phyloP scores from a whole-genome alignment of 2,113 vertebrate species.

The Silurus glanis region DNA sequence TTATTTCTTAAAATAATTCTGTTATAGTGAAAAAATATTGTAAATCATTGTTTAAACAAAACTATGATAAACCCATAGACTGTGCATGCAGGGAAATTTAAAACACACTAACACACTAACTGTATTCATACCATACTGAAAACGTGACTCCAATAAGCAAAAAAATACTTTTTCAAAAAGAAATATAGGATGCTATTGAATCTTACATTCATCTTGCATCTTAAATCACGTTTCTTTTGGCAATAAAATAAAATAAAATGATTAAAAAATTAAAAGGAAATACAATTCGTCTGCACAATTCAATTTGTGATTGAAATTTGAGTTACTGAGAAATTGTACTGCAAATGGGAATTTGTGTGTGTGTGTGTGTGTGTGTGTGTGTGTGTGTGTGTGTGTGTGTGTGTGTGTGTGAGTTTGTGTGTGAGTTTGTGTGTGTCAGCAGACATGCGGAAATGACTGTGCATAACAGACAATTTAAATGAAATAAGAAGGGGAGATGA shows the following conservation, averaged over 20 bases:
- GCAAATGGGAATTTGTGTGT: constrained; percentile 18
- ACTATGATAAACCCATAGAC: background rate
- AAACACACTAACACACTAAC: background rate
- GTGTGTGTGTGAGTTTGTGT: background rate
- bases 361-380: background rate
- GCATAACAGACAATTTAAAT: constrained; percentile 37
- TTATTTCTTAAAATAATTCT: background rate
- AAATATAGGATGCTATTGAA: background rate
- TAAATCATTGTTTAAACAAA: background rate
- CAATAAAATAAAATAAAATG: background rate
- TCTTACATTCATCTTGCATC: background rate
- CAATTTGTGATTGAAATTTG: background rate
- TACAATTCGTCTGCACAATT: background rate
- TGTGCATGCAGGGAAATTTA: background rate
- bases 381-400: constrained; percentile 1
- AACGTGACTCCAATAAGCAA: background rate
- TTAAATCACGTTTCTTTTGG: background rate
- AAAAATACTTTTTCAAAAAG: background rate
- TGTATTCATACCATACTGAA: background rate
- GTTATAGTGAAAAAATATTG: background rate
- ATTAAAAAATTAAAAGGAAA: background rate
- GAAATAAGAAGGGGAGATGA: constrained; percentile 44
- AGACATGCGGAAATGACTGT: constrained; percentile 38
- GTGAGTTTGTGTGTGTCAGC: background rate
- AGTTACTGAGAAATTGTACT: constrained; percentile 30